These are phyloP conservation scores for Amblyjoppa fuscipennis DNA, from an alignment of 2,888 invertebrate genomes.

Conservation along the genomic window DNA sequence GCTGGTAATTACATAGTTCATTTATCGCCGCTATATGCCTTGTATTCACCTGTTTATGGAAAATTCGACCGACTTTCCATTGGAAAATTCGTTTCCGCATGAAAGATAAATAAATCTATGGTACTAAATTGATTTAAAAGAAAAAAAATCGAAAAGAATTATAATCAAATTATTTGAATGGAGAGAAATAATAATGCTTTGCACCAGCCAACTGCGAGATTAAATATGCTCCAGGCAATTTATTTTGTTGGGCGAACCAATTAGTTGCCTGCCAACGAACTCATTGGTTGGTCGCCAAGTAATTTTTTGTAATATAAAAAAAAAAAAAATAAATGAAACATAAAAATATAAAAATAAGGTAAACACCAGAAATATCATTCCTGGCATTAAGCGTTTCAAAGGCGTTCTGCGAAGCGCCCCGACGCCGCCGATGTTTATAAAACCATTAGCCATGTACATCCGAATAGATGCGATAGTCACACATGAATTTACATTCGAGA, in stretches of 20 bases:
- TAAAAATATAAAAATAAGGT: neutral
- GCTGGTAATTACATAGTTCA: constrained; percentile 35
- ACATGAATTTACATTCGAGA: neutral
- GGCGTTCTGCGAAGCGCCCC: neutral
- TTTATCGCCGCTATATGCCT: neutral
- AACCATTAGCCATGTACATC: constrained; percentile 11
- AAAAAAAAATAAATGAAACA: neutral
- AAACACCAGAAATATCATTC: neutral
- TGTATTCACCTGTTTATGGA: neutral
- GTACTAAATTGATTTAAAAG: neutral
- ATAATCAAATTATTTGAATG: neutral
- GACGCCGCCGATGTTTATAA: constrained; percentile 1
- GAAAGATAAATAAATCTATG: neutral
- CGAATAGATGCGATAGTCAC: neutral
- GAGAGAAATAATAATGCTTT: neutral
- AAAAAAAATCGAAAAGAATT: neutral
- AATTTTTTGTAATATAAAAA: neutral
- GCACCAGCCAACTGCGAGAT: neutral
- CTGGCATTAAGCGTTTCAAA: neutral
- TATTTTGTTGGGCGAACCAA: neutral
- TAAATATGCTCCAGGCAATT: neutral
- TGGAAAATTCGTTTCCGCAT: neutral
- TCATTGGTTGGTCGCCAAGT: neutral
- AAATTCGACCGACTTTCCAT: neutral
- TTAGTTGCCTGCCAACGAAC: neutral